Conservation (phyloP, 2,888 invertebrate genomes). For the Anodontia alba region DNA sequence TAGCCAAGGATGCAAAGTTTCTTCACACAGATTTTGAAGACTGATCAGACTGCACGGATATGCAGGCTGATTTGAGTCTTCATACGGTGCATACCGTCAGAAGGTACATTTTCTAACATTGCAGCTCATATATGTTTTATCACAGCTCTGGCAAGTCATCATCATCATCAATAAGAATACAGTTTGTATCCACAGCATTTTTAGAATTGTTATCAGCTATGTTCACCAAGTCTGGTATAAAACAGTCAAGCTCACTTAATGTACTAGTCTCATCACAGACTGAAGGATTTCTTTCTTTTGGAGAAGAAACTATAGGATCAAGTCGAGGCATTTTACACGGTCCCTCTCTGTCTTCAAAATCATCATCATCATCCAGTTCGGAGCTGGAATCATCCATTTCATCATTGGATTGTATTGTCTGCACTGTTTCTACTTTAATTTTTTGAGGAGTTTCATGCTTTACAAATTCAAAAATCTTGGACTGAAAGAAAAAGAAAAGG, state of each 20-base stretch:
- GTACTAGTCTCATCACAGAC: neutral
- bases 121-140: too few species aligned
- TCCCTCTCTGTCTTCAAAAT: constrained; percentile 4
- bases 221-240: neutral
- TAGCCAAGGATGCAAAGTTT: too few species aligned
- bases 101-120: too few species aligned
- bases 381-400: constrained; percentile 35
- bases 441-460: constrained; percentile 49
- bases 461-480: constrained; percentile 68
- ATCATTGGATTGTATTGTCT: constrained; percentile 36
- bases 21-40: too few species aligned
- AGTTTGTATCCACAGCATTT: neutral
- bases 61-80: too few species aligned
- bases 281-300: neutral
- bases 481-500: constrained; percentile 52
- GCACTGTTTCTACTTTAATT: constrained; percentile 68
- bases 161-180: constrained; percentile 7
- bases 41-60: too few species aligned
- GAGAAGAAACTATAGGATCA: neutral
- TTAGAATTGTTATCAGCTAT: neutral
- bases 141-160: constrained; percentile 12
- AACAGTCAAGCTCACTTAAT: neutral
- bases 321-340: constrained; percentile 42
- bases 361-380: constrained; percentile 40
- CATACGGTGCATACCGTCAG: too few species aligned